Percentiles rank a stretch among this genome's conserved stretches.
phyloP scores from a whole-genome alignment of 2,113 vertebrate genomes.

The Anser brachyrhynchus region DNA sequence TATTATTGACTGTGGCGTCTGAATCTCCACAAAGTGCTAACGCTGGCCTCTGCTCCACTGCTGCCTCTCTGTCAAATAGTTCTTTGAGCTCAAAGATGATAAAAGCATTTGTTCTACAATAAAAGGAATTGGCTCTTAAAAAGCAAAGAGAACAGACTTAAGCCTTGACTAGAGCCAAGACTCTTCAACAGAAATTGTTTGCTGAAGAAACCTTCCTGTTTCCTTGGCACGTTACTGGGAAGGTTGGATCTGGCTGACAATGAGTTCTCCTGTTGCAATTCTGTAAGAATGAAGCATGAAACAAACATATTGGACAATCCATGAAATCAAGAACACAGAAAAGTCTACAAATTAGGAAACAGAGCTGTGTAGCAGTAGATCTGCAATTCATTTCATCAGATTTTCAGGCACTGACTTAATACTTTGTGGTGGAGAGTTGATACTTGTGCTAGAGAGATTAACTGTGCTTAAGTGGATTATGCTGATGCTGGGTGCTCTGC shows the following conservation, averaged over 20 bases:
- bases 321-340: neutral
- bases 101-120: neutral
- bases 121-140: neutral
- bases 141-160: neutral
- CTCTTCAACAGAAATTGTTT: neutral
- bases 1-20: neutral
- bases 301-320: neutral
- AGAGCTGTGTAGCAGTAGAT: neutral
- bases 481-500: neutral
- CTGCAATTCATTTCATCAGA: neutral
- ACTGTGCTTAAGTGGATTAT: neutral
- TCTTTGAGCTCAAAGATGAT: neutral
- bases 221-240: neutral
- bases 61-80: neutral
- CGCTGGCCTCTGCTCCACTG: neutral
- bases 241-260: neutral
- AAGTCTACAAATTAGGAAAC: neutral
- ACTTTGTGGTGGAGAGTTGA: neutral
- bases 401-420: conserved; percentile 2
- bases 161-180: neutral
- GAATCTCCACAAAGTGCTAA: neutral
- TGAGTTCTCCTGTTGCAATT: neutral
- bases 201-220: neutral
- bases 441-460: neutral
- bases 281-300: neutral